Evolutionary conservation across 2,888 invertebrate species (phyloP).

Genomic region (Trachelus troglodyta): DNA sequence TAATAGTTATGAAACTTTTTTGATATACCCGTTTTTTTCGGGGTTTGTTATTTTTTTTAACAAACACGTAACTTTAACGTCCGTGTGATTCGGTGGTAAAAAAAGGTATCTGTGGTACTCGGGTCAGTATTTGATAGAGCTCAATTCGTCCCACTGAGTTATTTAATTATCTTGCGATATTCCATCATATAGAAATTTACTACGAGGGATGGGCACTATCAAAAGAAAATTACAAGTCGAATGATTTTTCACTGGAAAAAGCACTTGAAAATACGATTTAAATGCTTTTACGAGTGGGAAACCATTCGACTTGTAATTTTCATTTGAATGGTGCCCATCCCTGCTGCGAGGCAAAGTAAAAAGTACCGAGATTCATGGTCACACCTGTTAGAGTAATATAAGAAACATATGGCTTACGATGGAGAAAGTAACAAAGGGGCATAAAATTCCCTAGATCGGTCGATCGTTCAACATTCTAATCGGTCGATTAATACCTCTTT

Average conservation of each 20-base stretch:
- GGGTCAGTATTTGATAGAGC: background rate
- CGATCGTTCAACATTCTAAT: background rate
- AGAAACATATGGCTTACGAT: background rate
- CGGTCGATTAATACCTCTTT: background rate
- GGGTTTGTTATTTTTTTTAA: too few relatives aligned
- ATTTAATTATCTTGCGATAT: background rate
- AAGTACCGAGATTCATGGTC: background rate
- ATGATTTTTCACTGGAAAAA: too few relatives aligned
- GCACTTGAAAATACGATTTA: too few relatives aligned
- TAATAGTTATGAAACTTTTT: background rate
- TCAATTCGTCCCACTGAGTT: background rate
- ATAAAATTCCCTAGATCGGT: background rate
- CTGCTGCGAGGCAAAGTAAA: background rate
- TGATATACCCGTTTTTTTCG: background rate
- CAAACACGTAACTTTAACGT: too few relatives aligned
- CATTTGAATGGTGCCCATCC: too few relatives aligned
- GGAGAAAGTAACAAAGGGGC: background rate
- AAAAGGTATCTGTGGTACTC: background rate
- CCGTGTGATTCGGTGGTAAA: background rate
- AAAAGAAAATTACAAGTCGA: too few relatives aligned
- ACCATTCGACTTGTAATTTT: too few relatives aligned
- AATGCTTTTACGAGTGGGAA: too few relatives aligned
- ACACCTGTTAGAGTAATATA: background rate
- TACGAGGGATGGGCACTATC: background rate
- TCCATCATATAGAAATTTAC: background rate